A percentile compares a stretch with the other conserved stretches of the same genome.
phyloP scores from a whole-genome alignment of 2,888 invertebrate genomes.

The Nysson spinosus region DNA sequence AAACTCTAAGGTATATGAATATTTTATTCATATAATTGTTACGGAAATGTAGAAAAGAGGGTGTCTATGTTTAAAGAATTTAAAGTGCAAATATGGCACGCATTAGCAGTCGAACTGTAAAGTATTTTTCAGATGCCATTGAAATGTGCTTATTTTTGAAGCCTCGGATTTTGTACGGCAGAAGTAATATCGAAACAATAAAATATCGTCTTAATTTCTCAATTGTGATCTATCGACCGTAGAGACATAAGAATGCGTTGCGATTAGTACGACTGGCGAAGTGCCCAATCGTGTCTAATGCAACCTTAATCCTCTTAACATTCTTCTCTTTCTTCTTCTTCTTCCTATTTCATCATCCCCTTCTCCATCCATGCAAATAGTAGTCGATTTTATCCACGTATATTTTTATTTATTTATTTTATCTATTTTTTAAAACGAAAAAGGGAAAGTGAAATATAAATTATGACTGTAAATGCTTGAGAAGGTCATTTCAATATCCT shows the following conservation, averaged over 20 bases:
- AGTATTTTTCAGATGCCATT: too few species aligned
- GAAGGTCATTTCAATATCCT: too few species aligned
- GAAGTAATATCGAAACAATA: conserved; percentile 4
- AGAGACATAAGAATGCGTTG: conserved; percentile 54
- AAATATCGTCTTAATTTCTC: conserved; percentile 37
- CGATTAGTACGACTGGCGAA: conserved; percentile 52
- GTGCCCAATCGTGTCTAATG: conserved; percentile 47
- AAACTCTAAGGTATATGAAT: too few species aligned
- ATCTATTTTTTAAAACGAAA: too few species aligned
- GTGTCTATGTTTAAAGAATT: too few species aligned
- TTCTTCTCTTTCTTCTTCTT: conserved; percentile 17
- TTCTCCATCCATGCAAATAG: neutral
- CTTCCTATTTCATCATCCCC: conserved; percentile 14
- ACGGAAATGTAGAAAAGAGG: too few species aligned
- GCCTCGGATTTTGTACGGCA: neutral
- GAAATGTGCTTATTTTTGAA: neutral
- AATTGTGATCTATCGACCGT: conserved; percentile 46
- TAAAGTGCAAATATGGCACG: too few species aligned
- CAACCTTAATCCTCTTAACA: conserved; percentile 42
- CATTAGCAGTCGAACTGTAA: too few species aligned
- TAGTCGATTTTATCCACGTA: too few species aligned
- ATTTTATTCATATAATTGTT: too few species aligned
- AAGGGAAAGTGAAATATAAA: neutral
- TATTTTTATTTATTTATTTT: too few species aligned
- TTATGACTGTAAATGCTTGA: too few species aligned